Conservation (phyloP, 2,797 vertebrate genomes). For the Pipistrellus kuhlii region DNA sequence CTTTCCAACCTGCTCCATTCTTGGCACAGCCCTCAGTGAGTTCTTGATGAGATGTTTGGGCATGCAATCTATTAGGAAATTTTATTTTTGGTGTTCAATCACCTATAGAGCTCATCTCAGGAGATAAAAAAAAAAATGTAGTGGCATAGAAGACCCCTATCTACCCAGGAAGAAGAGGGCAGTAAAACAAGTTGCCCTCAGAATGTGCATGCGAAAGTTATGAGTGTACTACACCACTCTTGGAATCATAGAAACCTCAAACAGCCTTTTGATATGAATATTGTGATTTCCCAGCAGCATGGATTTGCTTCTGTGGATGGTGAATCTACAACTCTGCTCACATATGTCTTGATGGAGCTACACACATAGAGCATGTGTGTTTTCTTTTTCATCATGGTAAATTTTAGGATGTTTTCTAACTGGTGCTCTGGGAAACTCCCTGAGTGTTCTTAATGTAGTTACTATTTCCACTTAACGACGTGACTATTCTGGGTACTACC, state of each 20-base stretch:
- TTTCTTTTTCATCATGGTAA: not conserved
- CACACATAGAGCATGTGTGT: not conserved
- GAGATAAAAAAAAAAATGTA: not conserved
- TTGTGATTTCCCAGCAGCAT: not conserved
- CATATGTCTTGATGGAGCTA: not conserved
- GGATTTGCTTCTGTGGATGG: not conserved
- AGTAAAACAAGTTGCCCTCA: not conserved
- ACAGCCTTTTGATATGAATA: not conserved
- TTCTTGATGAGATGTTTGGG: not conserved
- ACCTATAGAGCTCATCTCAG: not conserved
- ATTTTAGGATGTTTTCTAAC: constrained; percentile 45
- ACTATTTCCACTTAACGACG: not conserved
- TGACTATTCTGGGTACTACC: not conserved
- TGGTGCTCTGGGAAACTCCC: not conserved
- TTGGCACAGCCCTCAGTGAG: not conserved
- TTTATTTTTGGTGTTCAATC: not conserved
- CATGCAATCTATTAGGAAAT: not conserved
- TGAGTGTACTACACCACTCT: not conserved
- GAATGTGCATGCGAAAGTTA: constrained; percentile 20
- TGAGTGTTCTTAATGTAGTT: not conserved
- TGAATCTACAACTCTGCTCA: not conserved
- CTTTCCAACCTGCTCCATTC: not conserved
- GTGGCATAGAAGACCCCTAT: not conserved
- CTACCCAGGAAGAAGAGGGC: not conserved
- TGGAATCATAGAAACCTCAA: not conserved